Conservation (phyloP, 2,888 invertebrate genomes). For the Microctonus hyperodae region DNA sequence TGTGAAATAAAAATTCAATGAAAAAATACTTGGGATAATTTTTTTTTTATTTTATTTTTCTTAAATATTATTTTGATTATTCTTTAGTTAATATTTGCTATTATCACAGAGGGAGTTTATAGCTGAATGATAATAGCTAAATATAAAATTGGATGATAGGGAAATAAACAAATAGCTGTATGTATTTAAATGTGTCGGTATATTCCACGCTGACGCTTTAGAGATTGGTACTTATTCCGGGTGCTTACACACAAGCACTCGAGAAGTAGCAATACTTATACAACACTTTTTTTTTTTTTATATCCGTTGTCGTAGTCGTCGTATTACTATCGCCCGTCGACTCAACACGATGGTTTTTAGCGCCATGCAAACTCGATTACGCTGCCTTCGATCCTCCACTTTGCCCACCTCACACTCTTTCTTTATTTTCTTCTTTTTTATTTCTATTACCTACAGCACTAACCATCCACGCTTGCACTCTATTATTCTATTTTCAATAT, state of each 20-base stretch:
- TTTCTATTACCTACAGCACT: slow-evolving; percentile 32
- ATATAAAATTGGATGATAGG: too few relatives aligned
- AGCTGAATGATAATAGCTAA: too few relatives aligned
- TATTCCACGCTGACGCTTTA: neutral
- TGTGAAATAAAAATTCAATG: neutral
- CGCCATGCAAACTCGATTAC: slow-evolving; percentile 47
- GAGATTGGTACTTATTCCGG: slow-evolving; percentile 25
- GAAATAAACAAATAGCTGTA: neutral
- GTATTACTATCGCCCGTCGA: neutral
- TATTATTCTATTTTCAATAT: slow-evolving; percentile 18
- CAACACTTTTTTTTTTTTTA: neutral
- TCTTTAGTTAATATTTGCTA: too few relatives aligned
- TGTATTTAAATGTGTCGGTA: neutral
- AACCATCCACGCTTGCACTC: neutral
- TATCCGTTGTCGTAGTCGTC: neutral
- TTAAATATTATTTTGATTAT: too few relatives aligned
- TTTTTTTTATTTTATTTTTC: too few relatives aligned
- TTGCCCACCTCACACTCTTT: slow-evolving; percentile 23
- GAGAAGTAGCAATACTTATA: slow-evolving; percentile 14
- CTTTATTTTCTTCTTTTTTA: slow-evolving; percentile 10
- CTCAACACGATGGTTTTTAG: slow-evolving; percentile 41
- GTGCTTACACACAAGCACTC: slow-evolving; percentile 3
- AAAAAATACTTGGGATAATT: too few relatives aligned
- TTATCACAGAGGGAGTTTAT: too few relatives aligned
- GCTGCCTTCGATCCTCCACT: slow-evolving; percentile 44